These are phyloP conservation scores for Erebia epiphron DNA, from an alignment of 2,888 invertebrate genomes.

Conservation along the genomic window DNA sequence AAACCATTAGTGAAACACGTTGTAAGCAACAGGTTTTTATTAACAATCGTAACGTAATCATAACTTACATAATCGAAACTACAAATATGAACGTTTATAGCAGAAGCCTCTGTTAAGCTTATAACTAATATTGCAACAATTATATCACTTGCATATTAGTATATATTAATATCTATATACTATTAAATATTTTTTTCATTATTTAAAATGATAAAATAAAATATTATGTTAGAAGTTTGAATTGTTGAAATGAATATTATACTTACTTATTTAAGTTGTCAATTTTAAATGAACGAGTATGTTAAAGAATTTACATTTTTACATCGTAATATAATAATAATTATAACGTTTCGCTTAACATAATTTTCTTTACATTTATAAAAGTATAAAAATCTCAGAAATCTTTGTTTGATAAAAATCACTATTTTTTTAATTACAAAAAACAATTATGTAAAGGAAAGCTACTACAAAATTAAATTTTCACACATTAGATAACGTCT, in stretches of 20 bases:
- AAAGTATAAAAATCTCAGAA: conserved; percentile 36
- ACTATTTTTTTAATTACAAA: conserved; percentile 26
- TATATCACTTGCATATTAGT: conserved; percentile 75
- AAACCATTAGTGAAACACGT: conserved; percentile 34
- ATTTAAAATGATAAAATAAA: conserved; percentile 7
- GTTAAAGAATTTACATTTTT: conserved; percentile 65
- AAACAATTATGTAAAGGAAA: conserved; percentile 16
- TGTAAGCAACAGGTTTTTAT: conserved; percentile 79
- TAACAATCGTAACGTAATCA: conserved; percentile 63
- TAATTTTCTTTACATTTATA: conserved; percentile 26
- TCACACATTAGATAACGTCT: conserved; percentile 44
- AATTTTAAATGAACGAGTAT: conserved; percentile 36
- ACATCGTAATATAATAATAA: conserved; percentile 53
- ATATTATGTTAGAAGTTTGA: conserved; percentile 8
- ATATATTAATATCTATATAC: conserved; percentile 8
- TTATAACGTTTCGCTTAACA: conserved; percentile 45
- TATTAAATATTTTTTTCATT: conserved; percentile 1
- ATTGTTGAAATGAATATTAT: conserved; percentile 15
- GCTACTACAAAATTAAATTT: conserved; percentile 34
- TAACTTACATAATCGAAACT: conserved; percentile 48
- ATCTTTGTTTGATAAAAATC: conserved; percentile 34
- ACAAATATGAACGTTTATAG: conserved; percentile 29
- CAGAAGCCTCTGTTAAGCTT: conserved; percentile 53
- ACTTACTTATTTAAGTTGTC: conserved; percentile 10
- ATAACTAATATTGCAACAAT: conserved; percentile 80